phyloP scores from a whole-genome alignment of 2,888 invertebrate species.

The Peribatodes rhomboidaria region DNA sequence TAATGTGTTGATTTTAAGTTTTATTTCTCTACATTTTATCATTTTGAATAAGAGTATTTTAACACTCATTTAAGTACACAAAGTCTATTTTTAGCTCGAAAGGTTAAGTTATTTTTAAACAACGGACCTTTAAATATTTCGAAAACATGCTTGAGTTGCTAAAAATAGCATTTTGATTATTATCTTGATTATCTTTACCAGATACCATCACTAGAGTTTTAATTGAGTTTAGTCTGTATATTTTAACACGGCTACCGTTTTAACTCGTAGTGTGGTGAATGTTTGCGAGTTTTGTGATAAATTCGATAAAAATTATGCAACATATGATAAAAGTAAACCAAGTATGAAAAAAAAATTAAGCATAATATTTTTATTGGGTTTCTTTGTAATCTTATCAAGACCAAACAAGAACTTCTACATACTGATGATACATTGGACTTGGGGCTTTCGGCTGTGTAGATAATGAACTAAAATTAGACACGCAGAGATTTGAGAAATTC shows the following conservation, averaged over 20 bases:
- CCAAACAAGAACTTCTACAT: background rate
- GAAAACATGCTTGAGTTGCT: background rate
- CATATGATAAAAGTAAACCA: background rate
- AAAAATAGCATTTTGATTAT: conserved; percentile 11
- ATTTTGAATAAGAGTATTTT: too few species aligned
- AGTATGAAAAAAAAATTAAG: background rate
- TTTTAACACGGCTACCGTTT: background rate
- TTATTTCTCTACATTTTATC: conserved; percentile 1
- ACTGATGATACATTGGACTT: background rate
- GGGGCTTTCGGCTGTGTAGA: background rate
- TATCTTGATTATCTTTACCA: background rate
- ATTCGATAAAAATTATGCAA: conserved; percentile 6
- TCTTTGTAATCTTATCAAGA: background rate
- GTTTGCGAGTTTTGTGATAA: background rate
- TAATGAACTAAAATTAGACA: background rate
- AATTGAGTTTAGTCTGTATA: background rate
- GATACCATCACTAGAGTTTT: conserved; percentile 1
- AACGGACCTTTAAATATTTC: background rate
- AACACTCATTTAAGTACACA: too few species aligned
- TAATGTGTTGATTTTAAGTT: conserved; percentile 27
- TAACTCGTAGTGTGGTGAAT: background rate
- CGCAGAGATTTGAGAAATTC: background rate
- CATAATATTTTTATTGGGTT: conserved; percentile 6
- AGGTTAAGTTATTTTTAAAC: conserved; percentile 12
- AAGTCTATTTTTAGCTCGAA: conserved; percentile 4